These are phyloP conservation scores for Sphaeridia pumilis DNA, from an alignment of 2,888 invertebrate species.

Conservation along the genomic window DNA sequence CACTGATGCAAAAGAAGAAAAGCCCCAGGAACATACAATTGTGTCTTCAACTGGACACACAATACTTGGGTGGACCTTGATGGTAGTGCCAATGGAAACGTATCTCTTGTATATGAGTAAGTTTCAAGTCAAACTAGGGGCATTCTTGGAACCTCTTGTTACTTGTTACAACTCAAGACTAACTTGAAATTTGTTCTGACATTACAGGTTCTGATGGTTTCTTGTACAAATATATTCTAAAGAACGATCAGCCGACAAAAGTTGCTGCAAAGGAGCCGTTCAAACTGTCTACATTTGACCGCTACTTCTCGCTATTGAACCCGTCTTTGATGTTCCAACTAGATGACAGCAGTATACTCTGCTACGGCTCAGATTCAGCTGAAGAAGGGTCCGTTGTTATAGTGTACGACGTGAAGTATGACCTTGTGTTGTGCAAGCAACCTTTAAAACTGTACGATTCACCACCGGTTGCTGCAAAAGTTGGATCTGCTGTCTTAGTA, in stretches of 20 bases:
- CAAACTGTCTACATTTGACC: slow-evolving; percentile 14
- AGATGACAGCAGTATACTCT: slow-evolving; percentile 19
- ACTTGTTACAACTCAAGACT: no score
- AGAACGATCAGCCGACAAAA: background rate
- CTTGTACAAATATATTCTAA: slow-evolving; percentile 20
- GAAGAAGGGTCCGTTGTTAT: slow-evolving; percentile 33
- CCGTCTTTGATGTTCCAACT: slow-evolving; percentile 20
- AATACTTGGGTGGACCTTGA: background rate
- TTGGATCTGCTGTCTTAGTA: slow-evolving; percentile 22
- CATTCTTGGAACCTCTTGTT: no score
- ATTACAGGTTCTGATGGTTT: slow-evolving; percentile 29
- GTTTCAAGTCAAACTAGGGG: no score
- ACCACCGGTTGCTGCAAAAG: slow-evolving; percentile 28
- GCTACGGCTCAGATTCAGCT: slow-evolving; percentile 26
- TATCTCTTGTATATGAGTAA: slow-evolving; percentile 9
- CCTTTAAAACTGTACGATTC: slow-evolving; percentile 26
- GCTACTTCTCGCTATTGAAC: slow-evolving; percentile 16
- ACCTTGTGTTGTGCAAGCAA: slow-evolving; percentile 25
- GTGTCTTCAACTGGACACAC: background rate
- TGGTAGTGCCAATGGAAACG: background rate
- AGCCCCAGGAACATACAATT: background rate
- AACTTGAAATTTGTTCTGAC: no score
- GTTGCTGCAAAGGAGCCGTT: background rate
- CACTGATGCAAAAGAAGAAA: background rate
- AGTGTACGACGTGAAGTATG: slow-evolving; percentile 31